Evolutionary conservation across 2,797 vertebrate genomes (phyloP).

Genomic region (Sebastes hopkinsi): DNA sequence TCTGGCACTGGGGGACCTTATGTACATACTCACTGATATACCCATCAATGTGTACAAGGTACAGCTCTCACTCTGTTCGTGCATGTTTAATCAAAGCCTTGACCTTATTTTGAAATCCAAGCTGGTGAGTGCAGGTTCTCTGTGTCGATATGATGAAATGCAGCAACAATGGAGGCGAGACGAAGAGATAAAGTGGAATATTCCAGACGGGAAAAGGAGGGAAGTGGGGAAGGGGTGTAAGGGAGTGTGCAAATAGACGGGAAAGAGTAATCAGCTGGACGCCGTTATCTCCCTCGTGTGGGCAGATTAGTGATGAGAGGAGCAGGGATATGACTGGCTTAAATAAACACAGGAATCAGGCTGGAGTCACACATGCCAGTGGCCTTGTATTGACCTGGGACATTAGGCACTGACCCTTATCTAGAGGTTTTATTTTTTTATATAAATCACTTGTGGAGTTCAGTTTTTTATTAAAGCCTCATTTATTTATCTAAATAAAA

Average conservation of each 20-base stretch:
- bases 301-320: conserved; percentile 72
- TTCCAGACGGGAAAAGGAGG: conserved; percentile 27
- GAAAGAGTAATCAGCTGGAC: conserved; percentile 67
- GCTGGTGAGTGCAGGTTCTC: not conserved
- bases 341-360: conserved; percentile 73
- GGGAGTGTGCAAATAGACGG: conserved; percentile 44
- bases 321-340: conserved; percentile 58
- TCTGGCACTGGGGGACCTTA: conserved; percentile 95
- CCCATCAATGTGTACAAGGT: conserved; percentile 97
- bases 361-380: conserved; percentile 51
- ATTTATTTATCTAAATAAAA: not conserved
- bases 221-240: not conserved
- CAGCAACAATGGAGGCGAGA: conserved; percentile 34
- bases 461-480: not conserved
- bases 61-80: conserved; percentile 36
- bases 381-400: conserved; percentile 53
- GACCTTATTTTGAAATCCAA: not conserved
- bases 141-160: conserved; percentile 35
- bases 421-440: conserved; percentile 17
- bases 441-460: conserved; percentile 30
- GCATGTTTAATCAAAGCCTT: conserved; percentile 4
- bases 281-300: conserved; percentile 61
- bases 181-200: conserved; percentile 35
- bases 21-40: conserved; percentile 94
- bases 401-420: conserved; percentile 68